Evolutionary conservation across 1,140 invertebrate species (phyloP).

Genomic region (Brachionus manjavacas): DNA sequence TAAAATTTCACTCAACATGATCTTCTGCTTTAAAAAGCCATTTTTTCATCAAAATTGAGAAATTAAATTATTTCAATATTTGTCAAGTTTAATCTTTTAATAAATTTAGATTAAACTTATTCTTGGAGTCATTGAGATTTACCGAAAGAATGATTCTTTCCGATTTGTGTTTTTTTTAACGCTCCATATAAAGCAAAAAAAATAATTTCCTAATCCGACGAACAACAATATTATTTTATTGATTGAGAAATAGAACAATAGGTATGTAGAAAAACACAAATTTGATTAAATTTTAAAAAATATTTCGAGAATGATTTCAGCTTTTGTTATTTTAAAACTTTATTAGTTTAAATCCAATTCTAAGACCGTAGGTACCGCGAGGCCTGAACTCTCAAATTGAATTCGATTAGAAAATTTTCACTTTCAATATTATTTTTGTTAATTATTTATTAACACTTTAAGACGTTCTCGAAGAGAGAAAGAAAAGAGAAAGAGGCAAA

Average conservation of each 20-base stretch:
- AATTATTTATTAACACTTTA: slow-evolving; percentile 19
- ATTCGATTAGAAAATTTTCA: slow-evolving; percentile 14
- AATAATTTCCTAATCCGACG: slow-evolving; percentile 23
- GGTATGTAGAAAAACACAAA: neutral
- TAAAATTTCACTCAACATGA: too few species aligned
- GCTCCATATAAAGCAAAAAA: neutral
- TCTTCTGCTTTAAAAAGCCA: too few species aligned
- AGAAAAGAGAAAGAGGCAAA: neutral
- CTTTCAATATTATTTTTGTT: slow-evolving; percentile 32
- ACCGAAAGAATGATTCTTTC: neutral
- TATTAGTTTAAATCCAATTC: neutral
- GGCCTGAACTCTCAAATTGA: neutral
- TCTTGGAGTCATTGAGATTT: neutral
- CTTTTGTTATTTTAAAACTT: slow-evolving; percentile 5
- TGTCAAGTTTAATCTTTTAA: neutral
- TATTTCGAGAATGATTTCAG: neutral
- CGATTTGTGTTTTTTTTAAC: neutral
- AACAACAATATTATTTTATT: slow-evolving; percentile 10
- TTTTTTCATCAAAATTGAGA: neutral
- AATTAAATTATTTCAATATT: neutral
- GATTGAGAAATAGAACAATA: slow-evolving; percentile 28
- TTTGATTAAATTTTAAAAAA: neutral
- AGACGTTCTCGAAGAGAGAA: neutral
- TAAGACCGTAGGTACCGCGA: neutral
- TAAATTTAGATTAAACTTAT: neutral